Percentiles rank a stretch among this genome's conserved stretches.
Conservation (phyloP, 2,888 invertebrate genomes). For the Anorthoa munda region DNA sequence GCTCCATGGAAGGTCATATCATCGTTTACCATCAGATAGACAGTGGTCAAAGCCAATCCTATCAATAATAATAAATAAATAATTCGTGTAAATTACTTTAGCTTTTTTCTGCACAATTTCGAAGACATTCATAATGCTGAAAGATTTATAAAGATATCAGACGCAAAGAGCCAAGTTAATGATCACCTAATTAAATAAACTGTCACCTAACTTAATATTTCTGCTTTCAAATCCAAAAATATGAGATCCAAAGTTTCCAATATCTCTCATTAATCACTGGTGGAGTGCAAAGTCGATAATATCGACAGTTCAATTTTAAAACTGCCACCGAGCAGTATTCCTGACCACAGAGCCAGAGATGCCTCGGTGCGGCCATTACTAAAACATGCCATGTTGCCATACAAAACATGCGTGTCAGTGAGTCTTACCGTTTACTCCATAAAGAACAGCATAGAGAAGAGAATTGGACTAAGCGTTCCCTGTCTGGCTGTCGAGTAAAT, state of each 20-base stretch:
- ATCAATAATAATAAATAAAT: no score
- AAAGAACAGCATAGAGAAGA: no score
- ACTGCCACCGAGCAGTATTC: constrained; percentile 50
- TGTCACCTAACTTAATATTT: constrained; percentile 27
- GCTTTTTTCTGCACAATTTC: not conserved
- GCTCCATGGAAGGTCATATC: no score
- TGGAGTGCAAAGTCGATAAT: constrained; percentile 48
- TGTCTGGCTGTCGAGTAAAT: no score
- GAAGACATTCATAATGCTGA: not conserved
- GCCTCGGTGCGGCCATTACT: not conserved
- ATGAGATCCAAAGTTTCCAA: constrained; percentile 36
- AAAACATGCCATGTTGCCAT: no score
- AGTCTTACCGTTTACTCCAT: no score
- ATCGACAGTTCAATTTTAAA: constrained; percentile 63
- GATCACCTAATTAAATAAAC: constrained; percentile 23
- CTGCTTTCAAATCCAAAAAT: constrained; percentile 33
- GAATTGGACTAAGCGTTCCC: no score
- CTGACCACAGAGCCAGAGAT: not conserved
- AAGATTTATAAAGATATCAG: not conserved
- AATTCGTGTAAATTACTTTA: not conserved
- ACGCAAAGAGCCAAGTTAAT: not conserved
- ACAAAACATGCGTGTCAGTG: no score
- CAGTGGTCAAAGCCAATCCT: no score
- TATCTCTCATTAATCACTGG: constrained; percentile 56
- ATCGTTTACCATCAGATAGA: no score